Conservation (phyloP, 37 sponge, comb jelly and placozoan genomes). For the Bolinopsis microptera region DNA sequence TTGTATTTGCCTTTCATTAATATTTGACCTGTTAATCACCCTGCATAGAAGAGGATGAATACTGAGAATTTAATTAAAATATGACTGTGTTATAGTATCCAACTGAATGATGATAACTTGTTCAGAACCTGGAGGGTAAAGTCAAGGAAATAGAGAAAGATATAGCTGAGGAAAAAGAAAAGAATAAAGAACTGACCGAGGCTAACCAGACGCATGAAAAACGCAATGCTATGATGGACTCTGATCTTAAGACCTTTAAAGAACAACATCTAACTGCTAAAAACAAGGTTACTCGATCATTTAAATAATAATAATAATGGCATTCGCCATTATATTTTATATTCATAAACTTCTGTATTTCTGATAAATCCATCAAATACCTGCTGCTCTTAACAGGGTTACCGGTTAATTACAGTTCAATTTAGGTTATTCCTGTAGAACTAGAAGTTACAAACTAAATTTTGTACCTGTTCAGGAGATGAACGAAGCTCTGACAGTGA, state of each 20-base stretch:
- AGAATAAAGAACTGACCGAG: background rate
- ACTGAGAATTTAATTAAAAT: too few species aligned
- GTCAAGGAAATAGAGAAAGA: background rate
- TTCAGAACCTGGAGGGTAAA: background rate
- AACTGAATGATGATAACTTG: too few species aligned
- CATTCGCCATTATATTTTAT: background rate
- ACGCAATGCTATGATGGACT: slow-evolving; percentile 10
- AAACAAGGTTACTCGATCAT: slow-evolving; percentile 12
- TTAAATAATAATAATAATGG: background rate
- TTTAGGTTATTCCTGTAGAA: too few species aligned
- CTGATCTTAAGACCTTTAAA: slow-evolving; percentile 19
- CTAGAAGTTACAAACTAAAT: too few species aligned
- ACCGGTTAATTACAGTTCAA: too few species aligned
- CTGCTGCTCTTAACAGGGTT: too few species aligned
- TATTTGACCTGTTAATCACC: too few species aligned
- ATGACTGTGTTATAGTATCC: too few species aligned
- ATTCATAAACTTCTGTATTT: background rate
- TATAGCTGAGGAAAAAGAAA: background rate
- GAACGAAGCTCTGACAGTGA: background rate
- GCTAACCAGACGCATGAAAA: background rate
- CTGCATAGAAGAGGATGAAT: too few species aligned
- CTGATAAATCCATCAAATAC: too few species aligned
- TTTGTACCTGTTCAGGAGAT: slow-evolving; percentile 33
- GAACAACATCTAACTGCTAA: slow-evolving; percentile 47
- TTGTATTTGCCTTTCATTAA: too few species aligned